Evolutionary conservation across 1,140 invertebrate species (phyloP).

Genomic region (Tachypleus tridentatus): DNA sequence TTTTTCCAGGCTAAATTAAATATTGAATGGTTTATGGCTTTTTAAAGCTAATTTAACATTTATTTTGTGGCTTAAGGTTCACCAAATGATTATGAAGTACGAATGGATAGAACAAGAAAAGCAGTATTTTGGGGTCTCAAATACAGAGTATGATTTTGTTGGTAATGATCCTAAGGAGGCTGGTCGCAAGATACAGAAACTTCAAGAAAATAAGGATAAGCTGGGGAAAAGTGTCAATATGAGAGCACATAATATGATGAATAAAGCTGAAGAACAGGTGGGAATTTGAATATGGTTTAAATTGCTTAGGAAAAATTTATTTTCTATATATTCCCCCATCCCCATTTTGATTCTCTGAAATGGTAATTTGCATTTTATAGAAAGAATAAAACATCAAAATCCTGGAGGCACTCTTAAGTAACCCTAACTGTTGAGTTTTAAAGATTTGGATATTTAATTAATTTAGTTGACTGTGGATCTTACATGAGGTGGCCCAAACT

Average conservation of each 20-base stretch:
- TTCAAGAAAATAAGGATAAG: constrained; percentile 54
- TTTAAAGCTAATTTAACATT: neutral
- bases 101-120: constrained; percentile 69
- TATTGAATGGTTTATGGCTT: too few species aligned
- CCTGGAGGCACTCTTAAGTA: too few species aligned
- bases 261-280: constrained; percentile 23
- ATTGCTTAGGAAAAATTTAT: too few species aligned
- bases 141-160: constrained; percentile 44
- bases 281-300: neutral
- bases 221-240: constrained; percentile 68
- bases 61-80: constrained; percentile 30
- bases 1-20: too few species aligned
- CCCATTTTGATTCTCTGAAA: too few species aligned
- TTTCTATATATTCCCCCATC: neutral
- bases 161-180: constrained; percentile 45
- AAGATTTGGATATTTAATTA: too few species aligned
- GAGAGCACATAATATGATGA: constrained; percentile 42
- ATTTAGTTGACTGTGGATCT: too few species aligned
- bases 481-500: too few species aligned
- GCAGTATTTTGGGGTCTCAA: constrained; percentile 59
- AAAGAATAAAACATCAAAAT: too few species aligned
- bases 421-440: too few species aligned
- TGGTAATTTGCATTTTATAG: too few species aligned
- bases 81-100: constrained; percentile 43
- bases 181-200: constrained; percentile 44